A percentile compares a stretch with the other conserved stretches of the same genome.
Evolutionary conservation across 2,113 vertebrate species (phyloP).

Genomic region (Morone chrysops): DNA sequence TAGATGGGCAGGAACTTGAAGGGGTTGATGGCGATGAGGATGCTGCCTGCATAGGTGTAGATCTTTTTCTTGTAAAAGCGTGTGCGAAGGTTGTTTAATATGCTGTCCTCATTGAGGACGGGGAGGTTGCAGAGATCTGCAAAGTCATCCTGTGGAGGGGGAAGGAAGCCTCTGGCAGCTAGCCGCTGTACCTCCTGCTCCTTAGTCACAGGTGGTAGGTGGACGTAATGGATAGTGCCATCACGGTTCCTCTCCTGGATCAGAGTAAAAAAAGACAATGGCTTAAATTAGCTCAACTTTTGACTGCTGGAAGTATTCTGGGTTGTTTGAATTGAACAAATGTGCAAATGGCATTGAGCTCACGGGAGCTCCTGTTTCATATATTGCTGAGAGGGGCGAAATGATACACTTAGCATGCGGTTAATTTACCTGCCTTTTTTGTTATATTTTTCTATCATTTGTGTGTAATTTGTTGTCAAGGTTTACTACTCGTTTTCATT

Average conservation of each 20-base stretch:
- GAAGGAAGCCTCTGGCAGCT: slow-evolving; percentile 93
- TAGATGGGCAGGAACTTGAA: slow-evolving; percentile 99
- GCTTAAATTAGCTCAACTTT: no score
- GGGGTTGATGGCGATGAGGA: slow-evolving; percentile 97
- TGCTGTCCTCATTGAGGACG: slow-evolving; percentile 89
- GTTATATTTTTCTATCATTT: not conserved
- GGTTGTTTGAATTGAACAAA: not conserved
- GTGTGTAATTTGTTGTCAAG: not conserved
- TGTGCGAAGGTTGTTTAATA: slow-evolving; percentile 90
- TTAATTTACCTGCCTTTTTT: not conserved
- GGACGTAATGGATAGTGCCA: slow-evolving; percentile 90
- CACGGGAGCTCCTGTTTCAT: no score
- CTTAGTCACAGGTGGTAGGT: slow-evolving; percentile 85
- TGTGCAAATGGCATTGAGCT: no score
- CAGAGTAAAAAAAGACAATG: not conserved
- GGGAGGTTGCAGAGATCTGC: slow-evolving; percentile 96
- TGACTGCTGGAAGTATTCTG: not conserved
- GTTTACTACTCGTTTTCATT: not conserved
- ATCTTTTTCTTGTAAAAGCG: slow-evolving; percentile 96
- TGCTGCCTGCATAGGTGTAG: slow-evolving; percentile 97
- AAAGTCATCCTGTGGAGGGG: slow-evolving; percentile 90
- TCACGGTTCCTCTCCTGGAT: slow-evolving; percentile 88
- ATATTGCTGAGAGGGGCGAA: not conserved
- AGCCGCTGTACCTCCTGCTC: slow-evolving; percentile 87
- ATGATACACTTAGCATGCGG: not conserved